Percentiles rank a stretch among this genome's conserved stretches.
Evolutionary conservation across 2,888 invertebrate genomes (phyloP).

Genomic region (Dryomyza anilis): DNA sequence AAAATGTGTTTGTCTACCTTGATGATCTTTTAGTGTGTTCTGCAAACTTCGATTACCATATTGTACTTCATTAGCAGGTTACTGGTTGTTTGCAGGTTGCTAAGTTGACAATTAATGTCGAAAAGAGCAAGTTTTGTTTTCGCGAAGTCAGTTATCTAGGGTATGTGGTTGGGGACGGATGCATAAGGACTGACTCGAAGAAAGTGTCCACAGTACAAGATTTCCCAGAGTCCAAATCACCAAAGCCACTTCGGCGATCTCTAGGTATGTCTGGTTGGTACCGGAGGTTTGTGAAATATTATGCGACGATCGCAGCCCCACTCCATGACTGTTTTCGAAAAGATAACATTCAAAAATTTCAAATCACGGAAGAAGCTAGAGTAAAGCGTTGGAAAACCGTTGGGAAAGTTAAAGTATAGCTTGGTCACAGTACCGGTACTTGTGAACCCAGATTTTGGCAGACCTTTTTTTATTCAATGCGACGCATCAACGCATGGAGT

Average conservation of each 20-base stretch:
- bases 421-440: conserved; percentile 27
- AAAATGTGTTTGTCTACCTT: too few relatives aligned
- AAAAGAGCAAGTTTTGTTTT: not conserved
- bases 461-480: too few relatives aligned
- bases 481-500: too few relatives aligned
- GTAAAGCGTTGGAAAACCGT: too few relatives aligned
- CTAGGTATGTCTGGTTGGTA: conserved; percentile 20
- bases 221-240: conserved; percentile 19
- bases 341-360: too few relatives aligned
- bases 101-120: not conserved
- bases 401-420: too few relatives aligned
- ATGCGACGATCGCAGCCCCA: conserved; percentile 10
- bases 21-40: too few relatives aligned
- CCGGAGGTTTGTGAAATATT: not conserved
- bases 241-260: conserved; percentile 20
- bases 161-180: conserved; percentile 12
- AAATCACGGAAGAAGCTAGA: too few relatives aligned
- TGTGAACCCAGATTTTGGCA: conserved; percentile 27
- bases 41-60: too few relatives aligned
- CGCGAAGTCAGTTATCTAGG: not conserved
- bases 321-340: too few relatives aligned
- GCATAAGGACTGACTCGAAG: conserved; percentile 19
- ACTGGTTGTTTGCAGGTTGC: not conserved
- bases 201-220: conserved; percentile 17
- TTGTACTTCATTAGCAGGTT: too few relatives aligned